A percentile compares a stretch with the other conserved stretches of the same genome.
Evolutionary conservation across 2,797 vertebrate genomes (phyloP).

Genomic region (Acrocephalus scirpaceus): DNA sequence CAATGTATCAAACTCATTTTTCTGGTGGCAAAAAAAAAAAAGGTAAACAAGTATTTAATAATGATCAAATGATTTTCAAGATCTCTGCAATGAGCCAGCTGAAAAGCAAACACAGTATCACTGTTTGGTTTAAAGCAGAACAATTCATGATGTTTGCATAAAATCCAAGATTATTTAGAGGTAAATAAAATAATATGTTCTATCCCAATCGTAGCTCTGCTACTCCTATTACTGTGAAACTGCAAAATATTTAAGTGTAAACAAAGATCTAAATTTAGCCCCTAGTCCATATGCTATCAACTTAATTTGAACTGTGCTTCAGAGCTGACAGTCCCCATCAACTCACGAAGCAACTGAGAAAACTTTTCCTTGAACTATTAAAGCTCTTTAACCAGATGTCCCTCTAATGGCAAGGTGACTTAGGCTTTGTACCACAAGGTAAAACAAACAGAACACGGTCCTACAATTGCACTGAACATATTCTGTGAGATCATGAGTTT

Average conservation of each 20-base stretch:
- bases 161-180: not conserved
- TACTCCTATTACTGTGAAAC: not conserved
- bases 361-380: not conserved
- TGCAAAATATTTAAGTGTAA: not conserved
- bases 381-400: not conserved
- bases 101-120: not conserved
- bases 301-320: not conserved
- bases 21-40: constrained; percentile 59
- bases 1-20: constrained; percentile 77
- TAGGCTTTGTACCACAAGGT: rapidly evolving
- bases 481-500: not conserved
- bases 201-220: not conserved
- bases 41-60: not conserved
- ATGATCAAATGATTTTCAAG: not conserved
- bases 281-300: not conserved
- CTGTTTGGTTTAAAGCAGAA: not conserved
- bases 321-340: not conserved
- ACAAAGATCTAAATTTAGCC: not conserved
- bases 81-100: not conserved
- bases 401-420: not conserved
- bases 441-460: not conserved
- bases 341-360: not conserved
- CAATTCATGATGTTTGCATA: not conserved
- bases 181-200: not conserved
- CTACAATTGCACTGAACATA: not conserved